Conservation (phyloP, 1,140 invertebrate species). For the Choristoneura fumiferana region DNA sequence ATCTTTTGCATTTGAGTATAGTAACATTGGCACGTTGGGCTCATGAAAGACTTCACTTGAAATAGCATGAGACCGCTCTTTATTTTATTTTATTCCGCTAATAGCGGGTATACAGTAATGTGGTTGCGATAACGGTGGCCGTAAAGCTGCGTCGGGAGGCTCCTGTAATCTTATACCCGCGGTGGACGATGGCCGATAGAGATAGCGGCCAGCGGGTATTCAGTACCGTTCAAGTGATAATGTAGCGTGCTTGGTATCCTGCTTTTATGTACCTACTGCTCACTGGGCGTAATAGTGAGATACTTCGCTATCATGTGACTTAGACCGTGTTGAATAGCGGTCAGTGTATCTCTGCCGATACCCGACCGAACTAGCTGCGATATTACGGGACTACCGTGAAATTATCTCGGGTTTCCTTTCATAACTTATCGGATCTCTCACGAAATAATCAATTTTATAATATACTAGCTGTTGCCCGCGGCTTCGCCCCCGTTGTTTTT, state of each 20-base stretch:
- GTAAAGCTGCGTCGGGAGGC: conserved; percentile 5
- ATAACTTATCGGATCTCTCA: background rate
- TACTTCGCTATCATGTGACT: too few species aligned
- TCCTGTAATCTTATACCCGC: conserved; percentile 1
- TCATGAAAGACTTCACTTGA: background rate
- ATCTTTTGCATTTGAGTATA: too few species aligned
- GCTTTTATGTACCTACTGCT: too few species aligned
- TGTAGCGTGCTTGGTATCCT: too few species aligned
- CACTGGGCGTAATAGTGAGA: too few species aligned
- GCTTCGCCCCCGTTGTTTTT: too few species aligned
- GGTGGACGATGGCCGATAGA: conserved; percentile 17
- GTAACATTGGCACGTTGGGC: too few species aligned
- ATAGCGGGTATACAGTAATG: background rate
- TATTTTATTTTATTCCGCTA: conserved; percentile 7
- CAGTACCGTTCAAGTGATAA: too few species aligned
- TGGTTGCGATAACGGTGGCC: conserved; percentile 2
- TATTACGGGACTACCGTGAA: conserved; percentile 3
- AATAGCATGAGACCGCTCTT: conserved; percentile 1
- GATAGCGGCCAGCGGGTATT: background rate
- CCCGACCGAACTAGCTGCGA: conserved; percentile 1
- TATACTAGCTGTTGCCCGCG: too few species aligned
- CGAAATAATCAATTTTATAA: too few species aligned
- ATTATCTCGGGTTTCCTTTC: background rate
- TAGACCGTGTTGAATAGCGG: too few species aligned
- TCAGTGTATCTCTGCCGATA: background rate